Evolutionary conservation across 2,888 invertebrate species (phyloP).

Genomic region (Polydrusus tereticollis): DNA sequence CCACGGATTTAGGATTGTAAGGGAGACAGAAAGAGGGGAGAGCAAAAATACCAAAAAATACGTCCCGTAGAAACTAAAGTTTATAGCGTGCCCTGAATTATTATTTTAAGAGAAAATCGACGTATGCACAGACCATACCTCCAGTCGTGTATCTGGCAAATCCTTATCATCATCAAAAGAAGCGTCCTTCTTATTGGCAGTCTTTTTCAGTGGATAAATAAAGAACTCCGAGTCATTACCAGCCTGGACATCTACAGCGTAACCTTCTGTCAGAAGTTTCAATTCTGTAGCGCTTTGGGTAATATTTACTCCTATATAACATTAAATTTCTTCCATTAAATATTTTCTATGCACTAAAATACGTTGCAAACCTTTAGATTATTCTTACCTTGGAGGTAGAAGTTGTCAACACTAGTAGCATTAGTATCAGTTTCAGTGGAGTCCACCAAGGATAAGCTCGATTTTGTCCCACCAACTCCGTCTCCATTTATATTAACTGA

Average conservation of each 20-base stretch:
- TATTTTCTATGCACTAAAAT: background rate
- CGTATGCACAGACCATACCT: no score
- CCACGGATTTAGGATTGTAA: no score
- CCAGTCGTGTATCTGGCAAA: conserved; percentile 1
- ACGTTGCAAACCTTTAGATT: no score
- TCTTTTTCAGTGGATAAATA: conserved; percentile 25
- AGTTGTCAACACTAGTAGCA: no score
- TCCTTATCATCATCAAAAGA: conserved; percentile 10
- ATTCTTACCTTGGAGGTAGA: background rate
- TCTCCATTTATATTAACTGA: background rate
- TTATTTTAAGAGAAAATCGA: no score
- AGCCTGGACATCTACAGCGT: conserved; percentile 1
- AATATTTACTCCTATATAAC: background rate
- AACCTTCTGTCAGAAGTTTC: background rate
- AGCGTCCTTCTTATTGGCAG: background rate
- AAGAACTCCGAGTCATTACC: background rate
- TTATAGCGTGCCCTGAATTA: background rate
- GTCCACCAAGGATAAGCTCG: background rate
- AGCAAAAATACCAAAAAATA: no score
- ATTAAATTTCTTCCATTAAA: background rate
- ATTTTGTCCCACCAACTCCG: conserved; percentile 1
- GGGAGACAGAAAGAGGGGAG: no score
- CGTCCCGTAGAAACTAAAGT: background rate
- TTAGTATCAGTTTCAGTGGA: background rate
- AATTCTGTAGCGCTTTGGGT: background rate